Evolutionary conservation across 2,113 vertebrate species (phyloP), one percentile per base, ranked within the genome.

Genomic region (Petrocephalus microphthalmus): DNA sequence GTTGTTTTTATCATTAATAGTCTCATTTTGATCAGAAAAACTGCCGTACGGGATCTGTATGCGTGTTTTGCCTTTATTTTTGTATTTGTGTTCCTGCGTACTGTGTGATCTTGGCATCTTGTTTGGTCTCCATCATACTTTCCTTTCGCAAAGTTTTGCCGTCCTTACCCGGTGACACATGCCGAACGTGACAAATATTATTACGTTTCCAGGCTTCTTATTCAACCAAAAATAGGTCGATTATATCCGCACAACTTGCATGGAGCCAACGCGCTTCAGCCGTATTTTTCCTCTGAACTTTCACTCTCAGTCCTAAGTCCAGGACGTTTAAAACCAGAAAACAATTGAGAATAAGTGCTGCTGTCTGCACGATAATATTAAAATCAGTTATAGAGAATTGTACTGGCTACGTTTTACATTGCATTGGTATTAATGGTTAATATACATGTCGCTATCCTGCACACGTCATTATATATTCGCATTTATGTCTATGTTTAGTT

Each of bases 201-300:
- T 64, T 56, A 54, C 51, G 49, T 85, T 85, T 85, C 52, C 52
- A 20, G 25, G 25, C 84, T 67, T 67, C 60, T 13, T 29, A 67
- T 67, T 67, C n/a, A 67, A 29, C 60, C 60, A 67, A 85, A 81
- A 85, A 85, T 85, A 85, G 84, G 84, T 85, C 52, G 49, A 85
- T 47, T 33, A 37, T 37, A 74, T 74, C 67, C 67, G 67, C 67
- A 42, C 5, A 19, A 15, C 33, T 78, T 78, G 2, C 5, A 37
- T 33, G 67, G 67, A 74, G 67, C 67, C 25, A 71, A 19, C 67
- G 67, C 25, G 37, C 25, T 2, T 74, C 33, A 74, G 25, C 71
- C 19, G 71, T 29, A 33, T 78, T 78, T 78, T 78, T 42, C 71
- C 60, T 67, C 25, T 67, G 25, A 67, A 67, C 60, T n/a, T 67